A percentile compares a stretch with the other conserved stretches of the same genome.
These are phyloP conservation scores for Junco hyemalis DNA, from an alignment of 2,113 vertebrate genomes.

Conservation along the genomic window DNA sequence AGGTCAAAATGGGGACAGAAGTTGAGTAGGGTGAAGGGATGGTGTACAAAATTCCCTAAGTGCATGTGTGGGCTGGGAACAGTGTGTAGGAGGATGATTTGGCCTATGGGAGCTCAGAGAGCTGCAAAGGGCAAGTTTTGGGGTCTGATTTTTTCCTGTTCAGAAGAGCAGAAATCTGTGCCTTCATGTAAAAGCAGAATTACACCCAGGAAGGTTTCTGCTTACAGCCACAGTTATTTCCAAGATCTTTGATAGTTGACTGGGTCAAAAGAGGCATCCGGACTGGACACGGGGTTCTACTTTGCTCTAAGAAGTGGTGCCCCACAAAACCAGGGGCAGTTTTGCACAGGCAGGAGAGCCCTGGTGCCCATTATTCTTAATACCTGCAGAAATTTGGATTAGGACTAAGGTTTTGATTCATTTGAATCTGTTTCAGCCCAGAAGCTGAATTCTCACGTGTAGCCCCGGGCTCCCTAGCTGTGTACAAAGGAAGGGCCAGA, in stretches of 20 bases:
- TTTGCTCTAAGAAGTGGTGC: background rate
- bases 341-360: background rate
- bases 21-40: background rate
- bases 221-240: background rate
- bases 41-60: background rate
- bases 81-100: background rate
- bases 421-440: background rate
- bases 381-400: background rate
- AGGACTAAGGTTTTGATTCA: background rate
- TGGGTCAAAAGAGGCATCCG: background rate
- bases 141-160: background rate
- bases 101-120: background rate
- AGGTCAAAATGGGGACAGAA: background rate
- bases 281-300: background rate
- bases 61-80: accelerated
- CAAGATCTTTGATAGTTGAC: background rate
- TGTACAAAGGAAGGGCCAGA: background rate
- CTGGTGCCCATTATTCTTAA: background rate
- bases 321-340: accelerated
- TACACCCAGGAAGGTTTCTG: background rate
- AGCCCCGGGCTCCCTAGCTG: background rate
- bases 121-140: background rate
- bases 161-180: background rate
- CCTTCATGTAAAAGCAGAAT: background rate
- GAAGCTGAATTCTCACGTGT: background rate